Conservation (phyloP, 2,797 vertebrate genomes). For the Enteromius radiatus region DNA sequence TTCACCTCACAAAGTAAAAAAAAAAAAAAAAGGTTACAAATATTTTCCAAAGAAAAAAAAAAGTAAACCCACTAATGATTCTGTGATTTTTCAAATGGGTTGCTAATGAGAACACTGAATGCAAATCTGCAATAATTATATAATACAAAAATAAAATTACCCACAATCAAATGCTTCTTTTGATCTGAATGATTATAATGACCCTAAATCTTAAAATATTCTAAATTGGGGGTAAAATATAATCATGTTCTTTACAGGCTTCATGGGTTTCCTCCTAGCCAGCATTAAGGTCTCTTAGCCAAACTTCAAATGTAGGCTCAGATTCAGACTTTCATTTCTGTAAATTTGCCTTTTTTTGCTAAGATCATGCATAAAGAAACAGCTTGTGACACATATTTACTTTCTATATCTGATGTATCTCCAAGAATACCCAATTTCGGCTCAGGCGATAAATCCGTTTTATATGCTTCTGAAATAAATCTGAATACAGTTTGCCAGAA, state of each 20-base stretch:
- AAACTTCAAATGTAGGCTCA: neutral
- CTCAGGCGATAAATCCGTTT: neutral
- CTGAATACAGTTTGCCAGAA: neutral
- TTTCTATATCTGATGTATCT: neutral
- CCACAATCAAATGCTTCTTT: neutral
- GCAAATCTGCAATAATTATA: no score
- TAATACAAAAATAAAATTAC: neutral
- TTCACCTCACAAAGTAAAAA: neutral
- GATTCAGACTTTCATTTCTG: neutral
- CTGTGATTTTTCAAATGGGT: neutral
- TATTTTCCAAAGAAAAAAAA: neutral
- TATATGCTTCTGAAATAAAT: neutral
- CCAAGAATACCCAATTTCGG: neutral
- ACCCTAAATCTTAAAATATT: neutral
- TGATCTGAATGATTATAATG: neutral
- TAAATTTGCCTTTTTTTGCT: neutral
- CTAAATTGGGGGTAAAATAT: neutral
- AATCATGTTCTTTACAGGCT: neutral
- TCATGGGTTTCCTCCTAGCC: neutral
- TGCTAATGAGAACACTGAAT: neutral
- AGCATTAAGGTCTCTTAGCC: neutral
- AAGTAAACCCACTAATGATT: neutral
- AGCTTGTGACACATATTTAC: neutral
- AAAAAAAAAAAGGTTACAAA: neutral
- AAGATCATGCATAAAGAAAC: neutral